Evolutionary conservation across 2,797 vertebrate genomes (phyloP).

Genomic region (Muraenolepis orangiensis): DNA sequence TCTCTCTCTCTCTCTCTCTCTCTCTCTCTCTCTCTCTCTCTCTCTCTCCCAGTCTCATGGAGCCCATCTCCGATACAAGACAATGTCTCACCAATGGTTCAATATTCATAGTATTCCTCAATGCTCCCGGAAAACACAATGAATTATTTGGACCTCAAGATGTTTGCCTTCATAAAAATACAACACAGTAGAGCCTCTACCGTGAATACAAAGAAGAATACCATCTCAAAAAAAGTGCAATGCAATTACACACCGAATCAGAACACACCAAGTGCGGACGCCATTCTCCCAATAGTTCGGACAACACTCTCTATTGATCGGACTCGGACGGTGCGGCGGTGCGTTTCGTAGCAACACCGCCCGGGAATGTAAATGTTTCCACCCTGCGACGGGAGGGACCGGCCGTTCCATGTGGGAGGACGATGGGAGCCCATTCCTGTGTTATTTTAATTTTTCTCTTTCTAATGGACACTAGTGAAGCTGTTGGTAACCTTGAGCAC

Average conservation of each 20-base stretch:
- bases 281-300: conserved; percentile 28
- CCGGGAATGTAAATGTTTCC: conserved; percentile 19
- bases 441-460: conserved; percentile 49
- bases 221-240: background rate
- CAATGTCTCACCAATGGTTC: conserved; percentile 37
- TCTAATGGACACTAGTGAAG: conserved; percentile 63
- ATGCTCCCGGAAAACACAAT: conserved; percentile 24
- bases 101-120: conserved; percentile 30
- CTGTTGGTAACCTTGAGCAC: conserved; percentile 68
- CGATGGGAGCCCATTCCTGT: background rate
- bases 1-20: conserved; percentile 8
- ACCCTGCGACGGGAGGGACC: conserved; percentile 25
- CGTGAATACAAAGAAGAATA: background rate
- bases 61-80: no score
- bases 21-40: conserved; percentile 12
- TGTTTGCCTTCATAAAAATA: background rate
- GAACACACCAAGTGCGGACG: conserved; percentile 11
- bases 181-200: no score
- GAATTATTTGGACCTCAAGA: conserved; percentile 28
- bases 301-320: conserved; percentile 29
- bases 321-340: background rate
- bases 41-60: no score
- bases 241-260: background rate
- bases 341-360: conserved; percentile 19
- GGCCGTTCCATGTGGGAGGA: conserved; percentile 33